Conservation (phyloP, 1,140 invertebrate species). For the Wasmannia auropunctata region DNA sequence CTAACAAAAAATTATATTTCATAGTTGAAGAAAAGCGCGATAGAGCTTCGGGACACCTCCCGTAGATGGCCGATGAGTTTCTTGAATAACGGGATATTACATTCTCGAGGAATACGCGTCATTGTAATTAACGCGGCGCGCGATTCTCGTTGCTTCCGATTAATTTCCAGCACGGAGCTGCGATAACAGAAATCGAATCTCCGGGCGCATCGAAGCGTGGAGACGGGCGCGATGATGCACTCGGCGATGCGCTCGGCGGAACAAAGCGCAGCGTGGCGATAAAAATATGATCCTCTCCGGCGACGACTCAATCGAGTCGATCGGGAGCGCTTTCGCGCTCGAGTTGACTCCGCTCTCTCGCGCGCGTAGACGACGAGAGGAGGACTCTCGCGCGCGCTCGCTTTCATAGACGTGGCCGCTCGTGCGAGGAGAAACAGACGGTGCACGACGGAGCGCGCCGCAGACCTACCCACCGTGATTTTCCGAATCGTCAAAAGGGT, state of each 20-base stretch:
- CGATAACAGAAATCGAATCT: constrained; percentile 52
- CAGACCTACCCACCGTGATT: constrained; percentile 66
- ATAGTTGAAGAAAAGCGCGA: constrained; percentile 33
- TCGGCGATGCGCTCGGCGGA: constrained; percentile 49
- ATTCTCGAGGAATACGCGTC: neutral
- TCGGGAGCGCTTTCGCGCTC: constrained; percentile 59
- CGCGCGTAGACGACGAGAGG: constrained; percentile 32
- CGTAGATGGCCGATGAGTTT: neutral
- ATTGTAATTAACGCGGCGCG: constrained; percentile 27
- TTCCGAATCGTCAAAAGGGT: constrained; percentile 76
- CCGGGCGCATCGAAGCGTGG: constrained; percentile 38
- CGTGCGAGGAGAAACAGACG: constrained; percentile 62
- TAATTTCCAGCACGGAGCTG: constrained; percentile 43
- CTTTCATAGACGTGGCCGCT: constrained; percentile 41
- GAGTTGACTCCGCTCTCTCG: constrained; percentile 63
- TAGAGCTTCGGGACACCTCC: neutral
- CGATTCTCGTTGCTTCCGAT: constrained; percentile 15
- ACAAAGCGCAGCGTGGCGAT: constrained; percentile 44
- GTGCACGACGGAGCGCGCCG: constrained; percentile 36
- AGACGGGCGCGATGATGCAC: constrained; percentile 3
- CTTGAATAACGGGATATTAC: constrained; percentile 7
- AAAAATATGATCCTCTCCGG: constrained; percentile 53
- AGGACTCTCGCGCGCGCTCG: constrained; percentile 17
- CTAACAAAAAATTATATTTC: constrained; percentile 41
- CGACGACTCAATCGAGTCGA: constrained; percentile 60